A percentile compares a stretch with the other conserved stretches of the same genome.
These are phyloP conservation scores for Littorina saxatilis DNA, from an alignment of 1,140 invertebrate genomes.

Conservation along the genomic window DNA sequence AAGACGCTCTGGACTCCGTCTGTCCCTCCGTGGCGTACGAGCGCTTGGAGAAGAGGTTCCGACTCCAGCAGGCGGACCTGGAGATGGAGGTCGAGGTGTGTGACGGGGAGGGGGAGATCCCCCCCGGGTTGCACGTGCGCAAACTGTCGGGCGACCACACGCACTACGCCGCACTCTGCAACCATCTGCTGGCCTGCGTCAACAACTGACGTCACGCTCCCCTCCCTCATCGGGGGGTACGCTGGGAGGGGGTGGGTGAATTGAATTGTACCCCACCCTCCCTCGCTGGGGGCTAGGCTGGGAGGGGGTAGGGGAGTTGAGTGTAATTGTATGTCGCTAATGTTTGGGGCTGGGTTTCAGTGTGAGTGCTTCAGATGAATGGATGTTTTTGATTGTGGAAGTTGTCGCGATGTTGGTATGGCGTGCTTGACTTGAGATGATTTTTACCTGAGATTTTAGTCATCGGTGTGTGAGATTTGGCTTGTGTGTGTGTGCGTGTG, in stretches of 20 bases:
- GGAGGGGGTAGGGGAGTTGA: neutral
- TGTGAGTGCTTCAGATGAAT: no score
- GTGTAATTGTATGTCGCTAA: neutral
- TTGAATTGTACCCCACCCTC: no score
- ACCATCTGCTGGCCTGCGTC: conserved; percentile 92
- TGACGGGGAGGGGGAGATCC: conserved; percentile 66
- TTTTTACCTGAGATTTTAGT: no score
- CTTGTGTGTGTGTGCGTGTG: no score
- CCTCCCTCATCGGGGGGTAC: no score
- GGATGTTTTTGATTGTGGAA: neutral
- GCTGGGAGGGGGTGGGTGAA: neutral
- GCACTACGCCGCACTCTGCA: conserved; percentile 92
- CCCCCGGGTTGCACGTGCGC: conserved; percentile 90
- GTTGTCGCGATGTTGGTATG: neutral
- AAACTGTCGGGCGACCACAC: conserved; percentile 93
- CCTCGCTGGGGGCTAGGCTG: neutral
- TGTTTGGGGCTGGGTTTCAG: neutral
- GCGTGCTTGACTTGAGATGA: no score
- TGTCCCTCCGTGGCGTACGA: conserved; percentile 80
- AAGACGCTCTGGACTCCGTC: conserved; percentile 87
- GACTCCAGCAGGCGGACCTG: conserved; percentile 88
- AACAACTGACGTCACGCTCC: conserved; percentile 61
- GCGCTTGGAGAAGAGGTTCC: conserved; percentile 74
- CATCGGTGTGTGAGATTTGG: no score
- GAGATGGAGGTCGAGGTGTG: conserved; percentile 91